Percentiles rank a stretch among this genome's conserved stretches.
Evolutionary conservation across 2,888 invertebrate genomes (phyloP).

Genomic region (Machimus rusticus): DNA sequence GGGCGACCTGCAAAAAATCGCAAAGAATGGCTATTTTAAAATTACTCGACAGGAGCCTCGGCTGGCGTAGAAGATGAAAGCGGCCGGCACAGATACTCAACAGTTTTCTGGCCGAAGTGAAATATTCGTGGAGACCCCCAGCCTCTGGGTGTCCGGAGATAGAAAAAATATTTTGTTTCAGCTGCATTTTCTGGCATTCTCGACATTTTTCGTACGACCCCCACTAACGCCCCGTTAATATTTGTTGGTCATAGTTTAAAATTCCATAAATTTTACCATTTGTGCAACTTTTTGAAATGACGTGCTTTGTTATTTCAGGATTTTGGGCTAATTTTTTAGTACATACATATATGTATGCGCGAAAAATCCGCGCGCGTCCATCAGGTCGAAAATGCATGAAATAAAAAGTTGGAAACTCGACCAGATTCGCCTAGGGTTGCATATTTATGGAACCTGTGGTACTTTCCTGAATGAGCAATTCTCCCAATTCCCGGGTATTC

Average conservation of each 20-base stretch:
- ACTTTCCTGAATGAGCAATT: neutral
- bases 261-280: slow-evolving; percentile 41
- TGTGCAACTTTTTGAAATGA: slow-evolving; percentile 1
- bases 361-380: slow-evolving; percentile 10
- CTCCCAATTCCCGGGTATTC: neutral
- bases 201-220: neutral
- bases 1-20: slow-evolving; percentile 70
- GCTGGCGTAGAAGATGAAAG: neutral
- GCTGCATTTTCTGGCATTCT: neutral
- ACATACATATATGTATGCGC: too few species aligned
- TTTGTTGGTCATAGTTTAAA: slow-evolving; percentile 32
- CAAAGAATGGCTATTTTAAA: slow-evolving; percentile 5
- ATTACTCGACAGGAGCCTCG: neutral
- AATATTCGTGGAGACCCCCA: neutral
- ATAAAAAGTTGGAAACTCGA: neutral
- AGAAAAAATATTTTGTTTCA: neutral
- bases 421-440: neutral
- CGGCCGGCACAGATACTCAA: slow-evolving; percentile 11
- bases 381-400: neutral
- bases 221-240: neutral
- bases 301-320: neutral
- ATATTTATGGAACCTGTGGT: neutral
- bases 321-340: neutral
- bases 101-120: slow-evolving; percentile 4
- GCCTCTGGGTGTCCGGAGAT: neutral